These are phyloP conservation scores for Aleiodes testaceus DNA, from an alignment of 2,888 invertebrate species.

Conservation along the genomic window DNA sequence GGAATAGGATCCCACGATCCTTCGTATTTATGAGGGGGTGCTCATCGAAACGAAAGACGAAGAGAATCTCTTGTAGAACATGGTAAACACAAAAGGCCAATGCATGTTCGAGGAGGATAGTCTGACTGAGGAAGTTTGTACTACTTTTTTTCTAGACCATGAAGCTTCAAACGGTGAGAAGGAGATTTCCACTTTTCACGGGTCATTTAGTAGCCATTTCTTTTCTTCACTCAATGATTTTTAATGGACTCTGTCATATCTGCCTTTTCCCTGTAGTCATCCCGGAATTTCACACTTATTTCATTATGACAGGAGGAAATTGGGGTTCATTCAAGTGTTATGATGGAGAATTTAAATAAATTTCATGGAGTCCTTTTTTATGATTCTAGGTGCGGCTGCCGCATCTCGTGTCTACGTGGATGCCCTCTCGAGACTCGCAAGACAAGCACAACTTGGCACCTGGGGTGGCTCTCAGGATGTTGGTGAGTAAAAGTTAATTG, in stretches of 20 bases:
- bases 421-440: conserved; percentile 88
- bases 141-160: conserved; percentile 56
- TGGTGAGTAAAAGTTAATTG: conserved; percentile 78
- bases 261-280: not conserved
- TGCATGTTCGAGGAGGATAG: conserved; percentile 25
- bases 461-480: conserved; percentile 93
- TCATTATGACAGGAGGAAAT: not conserved
- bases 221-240: conserved; percentile 32
- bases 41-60: conserved; percentile 47
- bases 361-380: not conserved
- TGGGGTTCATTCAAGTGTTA: not conserved
- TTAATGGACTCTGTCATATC: not conserved
- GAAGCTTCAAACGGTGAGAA: conserved; percentile 48
- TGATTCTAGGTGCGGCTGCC: conserved; percentile 85
- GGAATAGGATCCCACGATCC: conserved; percentile 44
- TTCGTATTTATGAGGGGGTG: conserved; percentile 61
- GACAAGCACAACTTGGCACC: conserved; percentile 92
- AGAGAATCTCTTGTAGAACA: conserved; percentile 24
- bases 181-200: conserved; percentile 37
- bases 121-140: conserved; percentile 23
- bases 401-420: conserved; percentile 92
- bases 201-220: conserved; percentile 41
- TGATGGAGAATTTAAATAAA: not conserved
- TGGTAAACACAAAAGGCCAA: conserved; percentile 29
- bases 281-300: not conserved